Conservation (phyloP, 2,797 vertebrate species). For the Anniella stebbinsi region DNA sequence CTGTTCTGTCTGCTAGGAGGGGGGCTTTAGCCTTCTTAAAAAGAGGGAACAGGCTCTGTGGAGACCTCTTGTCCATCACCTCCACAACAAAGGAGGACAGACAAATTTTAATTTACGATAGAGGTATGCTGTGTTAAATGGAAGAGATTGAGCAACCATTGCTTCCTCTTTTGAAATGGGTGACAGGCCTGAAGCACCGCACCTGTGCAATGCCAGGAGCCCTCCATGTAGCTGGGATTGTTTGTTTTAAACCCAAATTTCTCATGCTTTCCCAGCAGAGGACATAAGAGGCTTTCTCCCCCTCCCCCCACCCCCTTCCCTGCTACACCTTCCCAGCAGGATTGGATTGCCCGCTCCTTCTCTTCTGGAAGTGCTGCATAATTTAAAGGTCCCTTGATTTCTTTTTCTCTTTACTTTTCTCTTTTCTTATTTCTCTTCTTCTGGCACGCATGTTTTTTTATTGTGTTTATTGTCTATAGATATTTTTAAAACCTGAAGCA, state of each 20-base stretch:
- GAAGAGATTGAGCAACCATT: conserved; percentile 53
- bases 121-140: conserved; percentile 32
- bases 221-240: not conserved
- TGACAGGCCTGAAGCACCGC: conserved; percentile 12
- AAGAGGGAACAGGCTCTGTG: conserved; percentile 38
- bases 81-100: not conserved
- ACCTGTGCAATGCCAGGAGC: conserved; percentile 32
- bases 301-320: too few species aligned
- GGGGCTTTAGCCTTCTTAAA: conserved; percentile 76
- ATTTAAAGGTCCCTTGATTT: conserved; percentile 73
- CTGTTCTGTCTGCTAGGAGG: conserved; percentile 80
- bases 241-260: not conserved
- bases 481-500: conserved; percentile 85
- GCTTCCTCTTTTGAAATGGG: conserved; percentile 7
- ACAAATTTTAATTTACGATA: conserved; percentile 34
- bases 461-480: conserved; percentile 79
- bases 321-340: conserved; percentile 61
- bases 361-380: conserved; percentile 63
- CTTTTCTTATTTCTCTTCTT: conserved; percentile 63
- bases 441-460: conserved; percentile 52
- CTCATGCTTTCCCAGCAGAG: conserved; percentile 44
- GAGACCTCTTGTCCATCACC: conserved; percentile 46
- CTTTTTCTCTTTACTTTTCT: not conserved
- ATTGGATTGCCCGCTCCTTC: conserved; percentile 62
- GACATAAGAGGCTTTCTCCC: conserved; percentile 59